Percentiles rank a stretch among this genome's conserved stretches.
phyloP scores from a whole-genome alignment of 1,140 invertebrate genomes.

The Diachasma alloeum region DNA sequence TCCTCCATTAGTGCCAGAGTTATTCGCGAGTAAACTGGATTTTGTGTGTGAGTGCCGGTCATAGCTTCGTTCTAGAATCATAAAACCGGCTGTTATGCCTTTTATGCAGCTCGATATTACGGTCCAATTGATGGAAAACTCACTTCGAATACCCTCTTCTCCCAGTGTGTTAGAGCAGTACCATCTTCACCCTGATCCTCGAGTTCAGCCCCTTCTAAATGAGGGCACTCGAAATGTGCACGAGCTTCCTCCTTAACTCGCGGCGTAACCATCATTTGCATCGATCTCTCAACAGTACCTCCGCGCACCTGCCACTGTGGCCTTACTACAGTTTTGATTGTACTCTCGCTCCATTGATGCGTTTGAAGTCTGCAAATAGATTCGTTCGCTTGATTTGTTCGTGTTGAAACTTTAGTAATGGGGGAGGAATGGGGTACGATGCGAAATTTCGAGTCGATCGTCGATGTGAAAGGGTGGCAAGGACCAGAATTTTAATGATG shows the following conservation, averaged over 20 bases:
- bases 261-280: slow-evolving; percentile 94
- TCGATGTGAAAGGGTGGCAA: too few species aligned
- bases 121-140: slow-evolving; percentile 30
- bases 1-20: slow-evolving; percentile 98
- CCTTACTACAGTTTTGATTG: slow-evolving; percentile 83
- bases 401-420: neutral
- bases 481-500: too few species aligned
- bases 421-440: too few species aligned
- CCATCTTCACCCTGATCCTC: slow-evolving; percentile 98
- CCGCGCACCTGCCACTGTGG: slow-evolving; percentile 85
- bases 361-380: slow-evolving; percentile 75
- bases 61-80: slow-evolving; percentile 93
- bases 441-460: neutral
- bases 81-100: too few species aligned
- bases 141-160: slow-evolving; percentile 96
- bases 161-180: slow-evolving; percentile 97
- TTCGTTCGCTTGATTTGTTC: neutral
- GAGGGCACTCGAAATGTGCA: slow-evolving; percentile 89
- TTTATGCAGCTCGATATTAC: too few species aligned
- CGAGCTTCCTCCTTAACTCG: slow-evolving; percentile 86
- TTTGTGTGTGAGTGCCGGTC: slow-evolving; percentile 99
- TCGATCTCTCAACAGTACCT: slow-evolving; percentile 76
- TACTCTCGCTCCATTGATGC: slow-evolving; percentile 92
- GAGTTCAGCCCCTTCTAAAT: slow-evolving; percentile 94
- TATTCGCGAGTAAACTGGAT: slow-evolving; percentile 95